phyloP scores from a whole-genome alignment of 2,797 vertebrate genomes.

The Trematomus bernacchii region DNA sequence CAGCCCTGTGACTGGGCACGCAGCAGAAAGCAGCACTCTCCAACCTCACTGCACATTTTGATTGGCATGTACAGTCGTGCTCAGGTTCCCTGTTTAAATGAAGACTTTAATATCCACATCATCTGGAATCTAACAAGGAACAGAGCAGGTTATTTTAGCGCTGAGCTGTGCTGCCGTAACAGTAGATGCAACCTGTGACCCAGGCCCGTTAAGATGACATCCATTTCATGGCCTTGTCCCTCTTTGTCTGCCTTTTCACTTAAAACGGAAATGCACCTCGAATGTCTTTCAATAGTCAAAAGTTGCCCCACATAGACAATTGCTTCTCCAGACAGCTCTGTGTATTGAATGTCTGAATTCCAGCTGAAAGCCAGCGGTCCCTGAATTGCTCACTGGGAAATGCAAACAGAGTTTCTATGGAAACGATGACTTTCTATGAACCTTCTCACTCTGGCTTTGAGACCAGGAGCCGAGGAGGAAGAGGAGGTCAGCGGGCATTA shows the following conservation, averaged over 20 bases:
- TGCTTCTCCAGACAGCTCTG: slow-evolving; percentile 76
- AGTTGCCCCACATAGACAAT: slow-evolving; percentile 70
- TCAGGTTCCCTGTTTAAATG: slow-evolving; percentile 46
- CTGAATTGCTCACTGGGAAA: slow-evolving; percentile 85
- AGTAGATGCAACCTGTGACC: slow-evolving; percentile 28
- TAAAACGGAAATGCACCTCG: slow-evolving; percentile 74
- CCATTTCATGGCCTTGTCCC: slow-evolving; percentile 28
- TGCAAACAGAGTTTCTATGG: slow-evolving; percentile 89
- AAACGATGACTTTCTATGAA: slow-evolving; percentile 77
- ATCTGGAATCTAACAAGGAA: slow-evolving; percentile 61
- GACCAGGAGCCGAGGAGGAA: slow-evolving; percentile 38
- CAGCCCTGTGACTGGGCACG: slow-evolving; percentile 70
- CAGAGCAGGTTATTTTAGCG: slow-evolving; percentile 18
- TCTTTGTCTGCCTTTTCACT: slow-evolving; percentile 69
- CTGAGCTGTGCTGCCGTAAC: slow-evolving; percentile 18
- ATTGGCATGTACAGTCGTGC: slow-evolving; percentile 60
- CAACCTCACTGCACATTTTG: slow-evolving; percentile 68
- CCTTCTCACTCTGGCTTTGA: slow-evolving; percentile 68
- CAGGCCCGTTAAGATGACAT: slow-evolving; percentile 49
- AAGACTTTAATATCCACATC: slow-evolving; percentile 60
- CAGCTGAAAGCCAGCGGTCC: slow-evolving; percentile 80
- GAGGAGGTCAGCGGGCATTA: slow-evolving; percentile 33
- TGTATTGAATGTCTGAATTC: slow-evolving; percentile 81
- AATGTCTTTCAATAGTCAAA: slow-evolving; percentile 65
- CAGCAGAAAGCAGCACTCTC: slow-evolving; percentile 65